Evolutionary conservation across 1,140 invertebrate species (phyloP).

Genomic region (Panonychus citri): DNA sequence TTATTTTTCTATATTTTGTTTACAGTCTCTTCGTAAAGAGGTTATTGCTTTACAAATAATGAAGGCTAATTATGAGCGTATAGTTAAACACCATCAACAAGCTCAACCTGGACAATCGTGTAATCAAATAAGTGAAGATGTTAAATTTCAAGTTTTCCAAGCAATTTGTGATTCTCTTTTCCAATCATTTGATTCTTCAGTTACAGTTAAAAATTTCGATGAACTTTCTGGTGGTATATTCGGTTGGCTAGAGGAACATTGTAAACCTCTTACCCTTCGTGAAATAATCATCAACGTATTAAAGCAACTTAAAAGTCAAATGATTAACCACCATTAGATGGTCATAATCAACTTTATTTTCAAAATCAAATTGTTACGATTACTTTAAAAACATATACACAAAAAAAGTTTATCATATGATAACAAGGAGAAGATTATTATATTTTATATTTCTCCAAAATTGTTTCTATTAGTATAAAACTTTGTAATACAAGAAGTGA

Average conservation of each 20-base stretch:
- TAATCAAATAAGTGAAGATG: slow-evolving; percentile 67
- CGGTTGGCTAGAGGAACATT: slow-evolving; percentile 86
- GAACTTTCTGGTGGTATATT: slow-evolving; percentile 80
- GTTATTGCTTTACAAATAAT: slow-evolving; percentile 69
- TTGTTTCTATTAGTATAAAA: no score
- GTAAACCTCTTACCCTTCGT: slow-evolving; percentile 73
- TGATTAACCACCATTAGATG: neutral
- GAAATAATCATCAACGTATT: neutral
- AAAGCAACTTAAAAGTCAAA: neutral
- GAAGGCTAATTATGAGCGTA: slow-evolving; percentile 69
- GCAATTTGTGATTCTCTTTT: slow-evolving; percentile 81
- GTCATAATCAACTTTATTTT: no score
- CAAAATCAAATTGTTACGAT: no score
- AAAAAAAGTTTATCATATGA: no score
- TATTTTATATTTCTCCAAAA: no score
- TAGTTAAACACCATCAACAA: slow-evolving; percentile 83
- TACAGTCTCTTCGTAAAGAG: slow-evolving; percentile 64
- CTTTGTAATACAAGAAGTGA: no score
- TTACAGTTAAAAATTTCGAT: slow-evolving; percentile 71
- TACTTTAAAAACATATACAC: no score
- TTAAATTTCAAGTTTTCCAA: slow-evolving; percentile 93
- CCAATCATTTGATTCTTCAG: slow-evolving; percentile 54
- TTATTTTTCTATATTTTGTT: neutral
- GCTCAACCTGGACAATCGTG: slow-evolving; percentile 54
- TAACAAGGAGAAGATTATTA: no score